phyloP scores from a whole-genome alignment of 2,888 invertebrate genomes.

The Tubulanus polymorphus region DNA sequence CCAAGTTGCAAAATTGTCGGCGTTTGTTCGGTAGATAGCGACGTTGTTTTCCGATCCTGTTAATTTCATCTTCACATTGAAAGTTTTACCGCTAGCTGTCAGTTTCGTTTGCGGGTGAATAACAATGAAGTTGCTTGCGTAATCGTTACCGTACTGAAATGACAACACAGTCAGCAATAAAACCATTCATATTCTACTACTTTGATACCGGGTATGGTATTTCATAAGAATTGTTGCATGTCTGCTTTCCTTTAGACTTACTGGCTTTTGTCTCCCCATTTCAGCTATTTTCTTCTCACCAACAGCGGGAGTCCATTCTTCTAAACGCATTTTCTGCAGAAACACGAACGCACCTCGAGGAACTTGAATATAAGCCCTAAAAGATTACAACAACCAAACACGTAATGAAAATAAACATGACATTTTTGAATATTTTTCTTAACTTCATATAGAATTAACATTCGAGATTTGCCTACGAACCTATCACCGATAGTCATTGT shows the following conservation, averaged over 20 bases:
- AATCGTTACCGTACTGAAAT: slow-evolving; percentile 35
- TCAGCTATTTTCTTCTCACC: slow-evolving; percentile 16
- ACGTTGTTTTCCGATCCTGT: slow-evolving; percentile 22
- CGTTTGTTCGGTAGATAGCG: slow-evolving; percentile 29
- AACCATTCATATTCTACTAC: not conserved
- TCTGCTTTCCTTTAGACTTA: too few species aligned
- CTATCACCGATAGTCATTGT: too few species aligned
- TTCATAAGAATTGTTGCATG: too few species aligned
- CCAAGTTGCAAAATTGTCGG: slow-evolving; percentile 31
- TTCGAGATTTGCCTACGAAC: too few species aligned
- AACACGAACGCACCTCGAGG: slow-evolving; percentile 29
- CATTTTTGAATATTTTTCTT: too few species aligned
- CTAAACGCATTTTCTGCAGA: slow-evolving; percentile 30
- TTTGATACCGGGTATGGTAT: too few species aligned
- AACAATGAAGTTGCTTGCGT: slow-evolving; percentile 38
- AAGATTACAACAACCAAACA: too few species aligned
- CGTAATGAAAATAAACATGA: too few species aligned
- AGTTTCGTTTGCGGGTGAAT: slow-evolving; percentile 33
- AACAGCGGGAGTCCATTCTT: slow-evolving; percentile 27
- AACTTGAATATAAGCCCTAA: slow-evolving; percentile 29
- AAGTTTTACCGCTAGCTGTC: slow-evolving; percentile 22
- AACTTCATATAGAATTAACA: too few species aligned
- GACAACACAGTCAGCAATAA: slow-evolving; percentile 3
- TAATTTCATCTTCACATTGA: slow-evolving; percentile 26
- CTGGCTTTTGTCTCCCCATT: slow-evolving; percentile 15